Percentiles rank a stretch among this genome's conserved stretches.
phyloP scores from a whole-genome alignment of 2,888 invertebrate genomes.

The Polydrusus cervinus region DNA sequence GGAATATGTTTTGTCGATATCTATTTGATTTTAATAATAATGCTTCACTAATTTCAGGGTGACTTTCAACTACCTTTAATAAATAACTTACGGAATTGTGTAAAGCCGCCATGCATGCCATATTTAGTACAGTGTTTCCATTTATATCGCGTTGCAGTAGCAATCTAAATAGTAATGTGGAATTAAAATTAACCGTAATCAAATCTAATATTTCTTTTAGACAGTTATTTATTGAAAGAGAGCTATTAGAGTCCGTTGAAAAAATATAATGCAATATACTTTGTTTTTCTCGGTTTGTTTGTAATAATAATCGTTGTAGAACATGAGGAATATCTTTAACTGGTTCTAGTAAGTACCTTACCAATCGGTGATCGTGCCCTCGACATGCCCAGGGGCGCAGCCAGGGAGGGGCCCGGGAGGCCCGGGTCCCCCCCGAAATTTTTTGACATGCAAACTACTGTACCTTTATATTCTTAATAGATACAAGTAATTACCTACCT shows the following conservation, averaged over 20 bases:
- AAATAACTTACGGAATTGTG: not conserved
- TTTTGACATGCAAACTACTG: not conserved
- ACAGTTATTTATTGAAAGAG: not conserved
- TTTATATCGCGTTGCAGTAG: not conserved
- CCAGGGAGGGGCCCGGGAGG: too few relatives aligned
- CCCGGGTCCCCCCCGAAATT: not conserved
- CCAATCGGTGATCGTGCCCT: not conserved
- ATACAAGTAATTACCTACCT: too few relatives aligned
- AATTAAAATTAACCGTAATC: not conserved
- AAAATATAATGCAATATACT: not conserved
- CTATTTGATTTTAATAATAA: not conserved
- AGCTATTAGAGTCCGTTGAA: not conserved
- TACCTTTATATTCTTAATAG: too few relatives aligned
- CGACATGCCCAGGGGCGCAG: not conserved
- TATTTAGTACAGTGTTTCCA: not conserved
- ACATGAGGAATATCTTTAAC: not conserved
- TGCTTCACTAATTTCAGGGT: not conserved
- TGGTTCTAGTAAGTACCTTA: too few relatives aligned
- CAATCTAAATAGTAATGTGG: not conserved
- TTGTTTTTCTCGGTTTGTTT: not conserved
- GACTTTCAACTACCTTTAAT: not conserved
- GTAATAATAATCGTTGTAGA: not conserved
- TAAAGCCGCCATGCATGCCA: not conserved
- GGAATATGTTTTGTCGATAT: not conserved
- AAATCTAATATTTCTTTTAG: not conserved